phyloP scores from a whole-genome alignment of 2,888 invertebrate genomes.

The Sipunculus nudus region DNA sequence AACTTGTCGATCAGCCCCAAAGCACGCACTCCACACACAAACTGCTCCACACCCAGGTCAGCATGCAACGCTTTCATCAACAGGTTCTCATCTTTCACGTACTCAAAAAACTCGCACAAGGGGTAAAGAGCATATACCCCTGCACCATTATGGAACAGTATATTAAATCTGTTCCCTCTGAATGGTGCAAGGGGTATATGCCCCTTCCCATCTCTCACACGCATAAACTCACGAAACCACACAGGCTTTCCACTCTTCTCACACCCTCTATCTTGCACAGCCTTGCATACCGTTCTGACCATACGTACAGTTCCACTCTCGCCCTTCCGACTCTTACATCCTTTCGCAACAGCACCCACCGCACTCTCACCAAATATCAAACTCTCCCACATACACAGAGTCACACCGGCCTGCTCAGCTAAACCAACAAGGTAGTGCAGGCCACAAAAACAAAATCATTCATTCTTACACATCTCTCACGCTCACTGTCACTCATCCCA shows the following conservation, averaged over 20 bases:
- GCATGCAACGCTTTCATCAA: slow-evolving; percentile 9
- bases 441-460: slow-evolving; percentile 32
- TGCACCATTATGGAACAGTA: slow-evolving; percentile 24
- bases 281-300: slow-evolving; percentile 31
- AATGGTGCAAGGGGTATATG: slow-evolving; percentile 18
- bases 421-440: slow-evolving; percentile 30
- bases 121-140: slow-evolving; percentile 16
- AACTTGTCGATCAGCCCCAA: slow-evolving; percentile 20
- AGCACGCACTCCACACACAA: slow-evolving; percentile 13
- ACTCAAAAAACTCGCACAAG: background rate
- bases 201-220: slow-evolving; percentile 2
- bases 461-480: slow-evolving; percentile 6
- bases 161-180: slow-evolving; percentile 25
- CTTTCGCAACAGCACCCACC: slow-evolving; percentile 21
- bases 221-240: slow-evolving; percentile 19
- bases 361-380: slow-evolving; percentile 11
- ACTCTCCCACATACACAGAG: slow-evolving; percentile 22
- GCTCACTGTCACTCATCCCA: slow-evolving; percentile 8
- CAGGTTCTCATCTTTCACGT: background rate
- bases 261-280: slow-evolving; percentile 30
- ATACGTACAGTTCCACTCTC: slow-evolving; percentile 23
- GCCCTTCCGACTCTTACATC: background rate
- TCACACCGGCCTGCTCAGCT: slow-evolving; percentile 26
- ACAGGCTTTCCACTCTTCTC: slow-evolving; percentile 30
- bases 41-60: slow-evolving; percentile 8